Evolutionary conservation across 2,113 vertebrate genomes (phyloP).

Genomic region (Sinocyclocheilus maitianheensis): DNA sequence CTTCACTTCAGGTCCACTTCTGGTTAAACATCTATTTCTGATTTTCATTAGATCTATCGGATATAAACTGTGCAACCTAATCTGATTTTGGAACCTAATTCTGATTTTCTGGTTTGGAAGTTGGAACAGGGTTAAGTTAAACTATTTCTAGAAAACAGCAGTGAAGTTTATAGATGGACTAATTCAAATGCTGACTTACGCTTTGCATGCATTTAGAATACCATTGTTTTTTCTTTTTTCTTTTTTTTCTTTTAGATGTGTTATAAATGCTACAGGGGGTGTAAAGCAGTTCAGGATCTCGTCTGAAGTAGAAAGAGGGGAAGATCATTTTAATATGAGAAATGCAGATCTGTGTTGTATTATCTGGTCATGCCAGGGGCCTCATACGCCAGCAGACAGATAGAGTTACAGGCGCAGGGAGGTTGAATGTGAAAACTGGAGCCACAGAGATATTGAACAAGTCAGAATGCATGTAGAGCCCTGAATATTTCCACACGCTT

Average conservation of each 20-base stretch:
- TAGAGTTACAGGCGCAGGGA: conserved; percentile 72
- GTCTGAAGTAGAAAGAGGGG: conserved; percentile 70
- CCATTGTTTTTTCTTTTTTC: conserved; percentile 18
- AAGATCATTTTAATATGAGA: conserved; percentile 81
- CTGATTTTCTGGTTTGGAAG: background rate
- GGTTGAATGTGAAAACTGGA: conserved; percentile 65
- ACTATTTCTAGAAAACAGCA: no score
- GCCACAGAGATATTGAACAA: conserved; percentile 69
- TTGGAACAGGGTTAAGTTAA: background rate
- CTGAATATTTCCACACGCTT: conserved; percentile 61
- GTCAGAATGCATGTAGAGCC: conserved; percentile 74
- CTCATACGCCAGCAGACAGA: conserved; percentile 61
- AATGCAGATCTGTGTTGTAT: conserved; percentile 66
- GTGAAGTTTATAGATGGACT: conserved; percentile 58
- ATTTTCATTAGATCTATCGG: conserved; percentile 41
- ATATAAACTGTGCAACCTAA: background rate
- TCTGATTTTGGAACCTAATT: background rate
- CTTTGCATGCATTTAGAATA: background rate
- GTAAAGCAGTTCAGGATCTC: conserved; percentile 69
- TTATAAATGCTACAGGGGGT: conserved; percentile 71
- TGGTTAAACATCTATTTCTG: conserved; percentile 86
- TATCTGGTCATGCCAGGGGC: conserved; percentile 75
- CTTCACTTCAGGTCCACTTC: conserved; percentile 74
- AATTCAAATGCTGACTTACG: conserved; percentile 64
- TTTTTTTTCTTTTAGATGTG: conserved; percentile 55